A percentile compares a stretch with the other conserved stretches of the same genome.
phyloP scores from a whole-genome alignment of 2,113 vertebrate species.

The Hydropotes inermis region DNA sequence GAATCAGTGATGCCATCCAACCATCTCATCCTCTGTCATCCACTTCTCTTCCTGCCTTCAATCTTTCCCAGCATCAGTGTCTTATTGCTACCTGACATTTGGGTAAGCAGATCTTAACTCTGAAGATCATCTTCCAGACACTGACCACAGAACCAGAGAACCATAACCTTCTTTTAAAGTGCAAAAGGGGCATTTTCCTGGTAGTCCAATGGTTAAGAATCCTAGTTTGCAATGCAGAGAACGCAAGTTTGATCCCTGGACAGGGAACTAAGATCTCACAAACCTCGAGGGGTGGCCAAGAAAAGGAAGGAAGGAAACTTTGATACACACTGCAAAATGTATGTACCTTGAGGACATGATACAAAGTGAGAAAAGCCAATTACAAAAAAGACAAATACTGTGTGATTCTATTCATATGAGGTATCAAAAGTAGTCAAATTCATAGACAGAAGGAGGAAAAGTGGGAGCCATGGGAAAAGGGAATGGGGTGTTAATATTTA shows the following conservation, averaged over 20 bases:
- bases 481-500: accelerated
- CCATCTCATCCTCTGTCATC: not conserved
- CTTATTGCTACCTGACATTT: too few relatives aligned
- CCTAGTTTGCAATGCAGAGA: not conserved
- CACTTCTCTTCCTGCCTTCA: not conserved
- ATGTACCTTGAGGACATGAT: not conserved
- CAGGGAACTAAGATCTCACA: not conserved
- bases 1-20: not conserved
- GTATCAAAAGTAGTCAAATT: accelerated
- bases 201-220: not conserved
- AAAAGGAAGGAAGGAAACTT: not conserved
- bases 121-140: not conserved
- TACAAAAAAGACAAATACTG: not conserved
- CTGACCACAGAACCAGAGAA: not conserved
- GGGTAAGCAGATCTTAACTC: not conserved
- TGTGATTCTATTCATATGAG: accelerated
- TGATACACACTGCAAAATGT: accelerated
- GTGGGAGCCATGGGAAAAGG: accelerated
- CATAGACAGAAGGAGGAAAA: accelerated
- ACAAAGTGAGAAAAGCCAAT: not conserved
- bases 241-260: not conserved
- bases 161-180: not conserved
- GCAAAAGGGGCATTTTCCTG: not conserved
- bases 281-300: not conserved
- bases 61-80: not conserved